Conservation (phyloP, 2,113 vertebrate species). For the Elephantulus edwardii region DNA sequence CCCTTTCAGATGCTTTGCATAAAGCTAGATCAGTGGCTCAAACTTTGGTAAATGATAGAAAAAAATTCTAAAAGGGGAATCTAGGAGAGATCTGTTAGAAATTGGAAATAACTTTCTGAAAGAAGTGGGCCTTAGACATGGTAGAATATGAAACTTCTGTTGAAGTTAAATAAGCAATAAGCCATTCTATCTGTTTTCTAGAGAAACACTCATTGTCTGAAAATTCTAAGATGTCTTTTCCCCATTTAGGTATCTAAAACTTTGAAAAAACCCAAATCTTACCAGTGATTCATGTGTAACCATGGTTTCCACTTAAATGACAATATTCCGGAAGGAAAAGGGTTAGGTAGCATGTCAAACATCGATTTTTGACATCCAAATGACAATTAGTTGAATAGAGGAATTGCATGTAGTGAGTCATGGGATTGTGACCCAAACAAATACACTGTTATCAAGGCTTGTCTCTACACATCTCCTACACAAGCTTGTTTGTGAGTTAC, state of each 20-base stretch:
- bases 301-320: not conserved
- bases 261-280: not conserved
- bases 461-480: not conserved
- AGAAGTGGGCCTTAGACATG: not conserved
- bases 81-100: not conserved
- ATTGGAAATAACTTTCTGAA: conserved; percentile 1
- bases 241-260: not conserved
- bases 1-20: not conserved
- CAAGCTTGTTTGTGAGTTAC: not conserved
- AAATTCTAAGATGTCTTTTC: conserved; percentile 13
- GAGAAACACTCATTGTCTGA: not conserved
- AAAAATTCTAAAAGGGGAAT: not conserved
- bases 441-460: not conserved
- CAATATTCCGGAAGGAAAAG: conserved; percentile 1
- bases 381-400: conserved; percentile 31
- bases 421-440: not conserved
- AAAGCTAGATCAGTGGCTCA: not conserved
- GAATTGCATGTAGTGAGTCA: not conserved
- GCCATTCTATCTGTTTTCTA: not conserved
- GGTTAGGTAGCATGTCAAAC: not conserved
- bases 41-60: not conserved
- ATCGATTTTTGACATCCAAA: conserved; percentile 2
- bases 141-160: not conserved
- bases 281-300: not conserved
- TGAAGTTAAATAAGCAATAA: not conserved